Base-by-base conservation (phyloP, 2,888 invertebrate genomes). In the Rhingia campestris region DNA sequence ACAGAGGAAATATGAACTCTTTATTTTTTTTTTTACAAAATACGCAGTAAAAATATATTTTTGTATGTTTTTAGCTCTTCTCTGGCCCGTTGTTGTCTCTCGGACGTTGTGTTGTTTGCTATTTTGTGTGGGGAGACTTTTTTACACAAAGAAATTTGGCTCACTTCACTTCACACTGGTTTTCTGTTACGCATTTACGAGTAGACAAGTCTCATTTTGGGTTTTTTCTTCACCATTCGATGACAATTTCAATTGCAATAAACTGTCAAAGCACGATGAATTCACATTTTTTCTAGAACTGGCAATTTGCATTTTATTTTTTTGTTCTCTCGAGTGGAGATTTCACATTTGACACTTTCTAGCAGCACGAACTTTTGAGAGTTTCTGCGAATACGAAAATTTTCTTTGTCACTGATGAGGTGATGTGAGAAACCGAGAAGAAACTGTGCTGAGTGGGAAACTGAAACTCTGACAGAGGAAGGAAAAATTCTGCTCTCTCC, bases 121-220 rank as follows among this genome's bases (percentile, higher is more conserved):
- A 59, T 77, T 74, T 59, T 56, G 53, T 77, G 47, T 70, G 64
- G 63, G 63, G 63, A 37, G 32, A 37, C 58, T 69, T 79, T 51
- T 64, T 41, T 33, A 75, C 66, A 80, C 80, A 84, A 84, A 84
- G 80, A 77, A 81, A 70, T 74, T 80, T 74, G 74, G 80, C 64
- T 74, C 73, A 79, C 58, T 84, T 80, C 67, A 84, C 74, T 80
- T 75, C 70, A 74, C 74, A 70, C 75, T 51, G 64, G 14, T 70
- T 80, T 84, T 79, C 79, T 84, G 80, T 84, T 84, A 84, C 84
- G 84, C 84, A 84, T 80, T 80, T 75, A 80, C 54, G 54, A 64
- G 33, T 64, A 59, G 14, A 41, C 37, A 32, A 72, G 22, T 79
- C 47, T 77, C 58, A 59, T 59, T 59, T 72, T 69, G 35, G 35